Evolutionary conservation across 2,113 vertebrate genomes (phyloP).

Genomic region (Xenopus tropicalis): UCB_Xtro_10.0 CM004445.2:13816001-13816500

Average conservation of each 20-base stretch:
- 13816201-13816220: background rate
- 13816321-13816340: background rate
- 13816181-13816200: background rate
- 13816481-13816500: conserved; percentile 33
- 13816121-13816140: too few relatives aligned
- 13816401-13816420: background rate
- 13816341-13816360: background rate
- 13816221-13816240: too few relatives aligned
- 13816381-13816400: background rate
- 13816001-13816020: conserved; percentile 71
- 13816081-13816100: conserved; percentile 80
- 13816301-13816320: conserved; percentile 11
- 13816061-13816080: conserved; percentile 79
- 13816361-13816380: background rate
- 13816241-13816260: too few relatives aligned
- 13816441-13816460: background rate
- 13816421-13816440: background rate
- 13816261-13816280: too few relatives aligned
- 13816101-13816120: conserved; percentile 66
- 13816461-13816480: conserved; percentile 4
- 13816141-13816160: background rate
- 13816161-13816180: background rate
- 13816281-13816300: too few relatives aligned
- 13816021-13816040: conserved; percentile 97
- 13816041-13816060: conserved; percentile 86